Base-by-base conservation (phyloP, 2,113 vertebrate genomes). In the Pseudolaguvia tuberculata region DNA sequence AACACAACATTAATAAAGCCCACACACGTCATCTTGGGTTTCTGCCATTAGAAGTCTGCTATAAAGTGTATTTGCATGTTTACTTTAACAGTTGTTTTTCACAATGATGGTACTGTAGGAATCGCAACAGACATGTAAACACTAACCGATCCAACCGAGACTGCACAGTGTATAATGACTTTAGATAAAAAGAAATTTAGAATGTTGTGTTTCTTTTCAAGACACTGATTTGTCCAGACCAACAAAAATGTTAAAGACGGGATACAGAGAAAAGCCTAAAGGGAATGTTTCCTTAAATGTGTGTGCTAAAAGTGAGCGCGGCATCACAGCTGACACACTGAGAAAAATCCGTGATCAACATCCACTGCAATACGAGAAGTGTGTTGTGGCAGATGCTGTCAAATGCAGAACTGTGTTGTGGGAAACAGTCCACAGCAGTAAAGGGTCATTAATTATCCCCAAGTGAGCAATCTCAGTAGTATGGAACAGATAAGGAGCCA, bases 351-450 rank as follows among this genome's bases (percentile, higher is more conserved):
- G 42, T n/a, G 2, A 56, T 45, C 51, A 39, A 70, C 42, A 55
- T 55, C 53, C 27, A 18, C 1, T 2, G 70, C 48, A 72, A 72
- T 7, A 45, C 42, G 53, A 72, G 35, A 47, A 45, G 53, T 72
- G 53, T 72, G 70, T 58, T 72, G 70, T 72, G 53, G 70, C 53
- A 72, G 53, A 58, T 10, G 10, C 29, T 56, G 68, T 45, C 56
- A 48, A 47, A 47, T 17, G 31, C 56, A 66, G 18, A 55, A 39
- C 47, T 15, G 47, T 18, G 29, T 74, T 65, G 18, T 58, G 73
- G 47, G 45, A 67, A 67, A 67, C 47, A 67, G 42, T 3, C 63
- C 48, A 47, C 47, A 50, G 47, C 9, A 7, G 39, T 42, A 42
- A 42, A 11, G 47, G 63, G 45, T 48, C 63, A 67, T 67, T 67